phyloP scores from a whole-genome alignment of 2,113 vertebrate species.

The Gymnorhina tibicen region DNA sequence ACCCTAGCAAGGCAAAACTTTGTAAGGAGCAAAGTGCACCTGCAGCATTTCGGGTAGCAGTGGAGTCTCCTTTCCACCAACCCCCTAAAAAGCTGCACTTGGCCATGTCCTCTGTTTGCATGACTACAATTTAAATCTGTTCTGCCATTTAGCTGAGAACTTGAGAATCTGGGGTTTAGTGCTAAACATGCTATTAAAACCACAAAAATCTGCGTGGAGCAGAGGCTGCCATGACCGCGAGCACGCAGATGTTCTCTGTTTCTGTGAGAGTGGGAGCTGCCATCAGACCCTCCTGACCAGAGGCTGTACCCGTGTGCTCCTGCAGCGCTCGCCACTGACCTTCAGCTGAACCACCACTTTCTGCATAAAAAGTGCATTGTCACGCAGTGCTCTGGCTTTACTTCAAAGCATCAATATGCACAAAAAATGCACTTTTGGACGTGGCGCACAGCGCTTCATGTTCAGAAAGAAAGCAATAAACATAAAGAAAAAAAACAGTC shows the following conservation, averaged over 20 bases:
- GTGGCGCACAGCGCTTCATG: not conserved
- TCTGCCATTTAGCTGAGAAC: not conserved
- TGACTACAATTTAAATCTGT: not conserved
- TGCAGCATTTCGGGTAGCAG: not conserved
- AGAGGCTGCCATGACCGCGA: not conserved
- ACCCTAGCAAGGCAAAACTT: not conserved
- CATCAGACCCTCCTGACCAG: slow-evolving; percentile 47
- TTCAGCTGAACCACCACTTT: slow-evolving; percentile 47
- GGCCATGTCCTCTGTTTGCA: not conserved
- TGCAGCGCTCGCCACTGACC: slow-evolving; percentile 51
- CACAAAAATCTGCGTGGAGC: not conserved
- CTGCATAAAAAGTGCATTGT: slow-evolving; percentile 29
- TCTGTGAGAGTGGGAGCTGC: not conserved
- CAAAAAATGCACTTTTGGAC: not conserved
- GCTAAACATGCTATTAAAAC: slow-evolving; percentile 4
- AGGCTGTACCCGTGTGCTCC: not conserved
- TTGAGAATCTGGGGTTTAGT: not conserved
- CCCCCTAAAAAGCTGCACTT: not conserved
- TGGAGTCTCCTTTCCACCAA: not conserved
- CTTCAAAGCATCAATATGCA: not conserved
- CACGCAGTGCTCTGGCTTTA: not conserved
- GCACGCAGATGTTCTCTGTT: slow-evolving; percentile 59
- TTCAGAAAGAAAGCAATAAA: not conserved
- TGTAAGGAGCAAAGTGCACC: not conserved
- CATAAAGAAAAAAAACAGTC: not conserved